These are phyloP conservation scores for Channallabes apus DNA, from an alignment of 2,797 vertebrate genomes.

Conservation along the genomic window DNA sequence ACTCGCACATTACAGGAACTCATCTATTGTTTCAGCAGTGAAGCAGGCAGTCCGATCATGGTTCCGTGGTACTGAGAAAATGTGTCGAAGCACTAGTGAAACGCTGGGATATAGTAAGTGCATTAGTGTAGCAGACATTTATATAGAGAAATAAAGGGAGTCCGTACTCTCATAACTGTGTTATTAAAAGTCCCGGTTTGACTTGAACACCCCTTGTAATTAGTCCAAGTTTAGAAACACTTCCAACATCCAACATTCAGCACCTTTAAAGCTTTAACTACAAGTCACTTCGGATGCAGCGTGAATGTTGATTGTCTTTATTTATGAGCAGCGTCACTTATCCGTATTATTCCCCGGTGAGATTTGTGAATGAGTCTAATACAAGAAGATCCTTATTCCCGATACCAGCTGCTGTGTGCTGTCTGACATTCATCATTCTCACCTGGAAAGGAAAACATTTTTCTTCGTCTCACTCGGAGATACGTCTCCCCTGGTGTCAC, in stretches of 20 bases:
- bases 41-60: no score
- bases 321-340: conserved; percentile 19
- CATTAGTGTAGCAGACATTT: no score
- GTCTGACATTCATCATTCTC: conserved; percentile 35
- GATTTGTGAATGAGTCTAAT: conserved; percentile 13
- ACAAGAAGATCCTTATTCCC: background rate
- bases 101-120: no score
- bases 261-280: conserved; percentile 2
- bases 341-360: conserved; percentile 16
- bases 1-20: no score
- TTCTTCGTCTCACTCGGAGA: conserved; percentile 66
- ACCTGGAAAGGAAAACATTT: conserved; percentile 28
- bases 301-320: background rate
- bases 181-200: no score
- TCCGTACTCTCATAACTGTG: no score
- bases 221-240: background rate
- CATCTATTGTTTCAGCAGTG: no score
- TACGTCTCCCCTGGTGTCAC: conserved; percentile 68
- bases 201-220: background rate
- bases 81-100: no score
- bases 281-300: background rate
- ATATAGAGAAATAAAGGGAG: no score
- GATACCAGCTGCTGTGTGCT: background rate
- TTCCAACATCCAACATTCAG: background rate
- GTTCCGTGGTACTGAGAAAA: no score